A percentile compares a stretch with the other conserved stretches of the same genome.
These are phyloP conservation scores for Sorex fumeus DNA, from an alignment of 2,113 vertebrate genomes.

Conservation along the genomic window DNA sequence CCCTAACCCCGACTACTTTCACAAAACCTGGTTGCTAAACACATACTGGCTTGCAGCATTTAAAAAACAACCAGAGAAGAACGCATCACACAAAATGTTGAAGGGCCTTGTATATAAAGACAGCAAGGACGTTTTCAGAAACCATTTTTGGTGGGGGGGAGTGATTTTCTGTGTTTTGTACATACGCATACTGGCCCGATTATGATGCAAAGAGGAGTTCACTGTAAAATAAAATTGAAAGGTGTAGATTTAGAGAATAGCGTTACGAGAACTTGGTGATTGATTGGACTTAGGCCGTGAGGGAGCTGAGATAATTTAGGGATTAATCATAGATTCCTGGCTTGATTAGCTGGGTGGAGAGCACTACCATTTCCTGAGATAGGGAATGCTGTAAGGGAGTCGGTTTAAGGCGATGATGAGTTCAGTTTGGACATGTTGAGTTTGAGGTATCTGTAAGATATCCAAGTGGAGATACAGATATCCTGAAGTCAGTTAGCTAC, in stretches of 20 bases:
- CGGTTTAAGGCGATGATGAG: slow-evolving; percentile 5
- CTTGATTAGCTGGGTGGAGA: slow-evolving; percentile 67
- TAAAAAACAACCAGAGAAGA: background rate
- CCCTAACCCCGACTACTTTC: background rate
- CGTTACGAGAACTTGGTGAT: slow-evolving; percentile 63
- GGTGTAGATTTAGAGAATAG: slow-evolving; percentile 43
- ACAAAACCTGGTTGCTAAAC: background rate
- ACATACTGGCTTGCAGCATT: slow-evolving; percentile 36
- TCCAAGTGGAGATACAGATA: slow-evolving; percentile 34
- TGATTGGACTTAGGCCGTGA: slow-evolving; percentile 47
- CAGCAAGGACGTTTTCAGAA: slow-evolving; percentile 30
- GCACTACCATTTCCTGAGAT: slow-evolving; percentile 54
- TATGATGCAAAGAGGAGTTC: background rate
- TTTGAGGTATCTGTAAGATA: slow-evolving; percentile 22
- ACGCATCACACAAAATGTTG: background rate
- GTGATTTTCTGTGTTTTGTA: background rate
- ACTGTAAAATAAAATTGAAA: slow-evolving; percentile 43
- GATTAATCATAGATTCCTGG: slow-evolving; percentile 80
- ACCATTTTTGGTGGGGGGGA: background rate
- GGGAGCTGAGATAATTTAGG: slow-evolving; percentile 60
- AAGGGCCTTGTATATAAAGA: background rate
- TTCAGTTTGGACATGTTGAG: background rate
- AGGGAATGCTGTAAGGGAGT: slow-evolving; percentile 31
- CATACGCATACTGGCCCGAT: background rate
- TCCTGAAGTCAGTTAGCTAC: slow-evolving; percentile 21